A percentile compares a stretch with the other conserved stretches of the same genome.
Evolutionary conservation across 1,140 invertebrate species (phyloP).

Genomic region (Ostrea edulis): DNA sequence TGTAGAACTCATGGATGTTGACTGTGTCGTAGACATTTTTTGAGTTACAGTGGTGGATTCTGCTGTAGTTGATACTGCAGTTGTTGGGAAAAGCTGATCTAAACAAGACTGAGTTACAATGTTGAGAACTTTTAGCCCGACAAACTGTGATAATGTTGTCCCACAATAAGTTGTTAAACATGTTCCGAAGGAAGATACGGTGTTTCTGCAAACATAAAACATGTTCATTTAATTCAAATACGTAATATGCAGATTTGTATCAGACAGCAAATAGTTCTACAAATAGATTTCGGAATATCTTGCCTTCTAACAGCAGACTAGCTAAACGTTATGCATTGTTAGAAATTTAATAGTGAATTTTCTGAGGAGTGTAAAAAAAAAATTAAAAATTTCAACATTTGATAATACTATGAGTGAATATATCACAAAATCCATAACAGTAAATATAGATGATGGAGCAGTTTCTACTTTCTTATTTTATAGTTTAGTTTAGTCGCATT

Average conservation of each 20-base stretch:
- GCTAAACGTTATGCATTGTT: background rate
- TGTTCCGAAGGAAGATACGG: background rate
- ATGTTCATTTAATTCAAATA: background rate
- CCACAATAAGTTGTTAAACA: constrained; percentile 19
- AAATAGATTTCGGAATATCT: background rate
- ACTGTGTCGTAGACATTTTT: too few relatives aligned
- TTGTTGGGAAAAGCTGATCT: background rate
- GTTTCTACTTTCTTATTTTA: too few relatives aligned
- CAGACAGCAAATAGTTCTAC: too few relatives aligned
- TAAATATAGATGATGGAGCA: too few relatives aligned
- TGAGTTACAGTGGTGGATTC: background rate
- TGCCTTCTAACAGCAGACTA: too few relatives aligned
- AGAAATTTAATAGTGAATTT: background rate
- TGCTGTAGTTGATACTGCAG: background rate
- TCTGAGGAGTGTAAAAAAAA: too few relatives aligned
- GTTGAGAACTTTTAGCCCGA: background rate
- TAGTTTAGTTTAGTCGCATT: too few relatives aligned
- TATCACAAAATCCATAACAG: too few relatives aligned
- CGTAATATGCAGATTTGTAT: too few relatives aligned
- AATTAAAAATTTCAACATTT: too few relatives aligned
- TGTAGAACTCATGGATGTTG: too few relatives aligned
- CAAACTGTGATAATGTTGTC: background rate
- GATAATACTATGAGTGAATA: too few relatives aligned
- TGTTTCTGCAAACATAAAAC: constrained; percentile 15
- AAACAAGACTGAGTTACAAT: background rate